Evolutionary conservation across 2,113 vertebrate genomes (phyloP).

Genomic region (Oreochromis aureus): DNA sequence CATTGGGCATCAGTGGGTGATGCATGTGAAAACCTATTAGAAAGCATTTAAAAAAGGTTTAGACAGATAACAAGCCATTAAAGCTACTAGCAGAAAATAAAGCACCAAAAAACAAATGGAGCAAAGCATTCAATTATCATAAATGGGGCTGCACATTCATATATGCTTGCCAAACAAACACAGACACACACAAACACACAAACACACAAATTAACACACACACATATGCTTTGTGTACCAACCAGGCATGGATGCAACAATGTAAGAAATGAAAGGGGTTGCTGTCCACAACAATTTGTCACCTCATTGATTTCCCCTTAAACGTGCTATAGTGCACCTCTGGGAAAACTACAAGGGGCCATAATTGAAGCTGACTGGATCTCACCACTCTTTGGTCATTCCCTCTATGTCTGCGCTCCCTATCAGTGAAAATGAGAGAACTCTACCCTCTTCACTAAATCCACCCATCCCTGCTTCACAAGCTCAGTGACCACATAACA

Average conservation of each 20-base stretch:
- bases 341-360: slow-evolving; percentile 56
- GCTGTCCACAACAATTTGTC: slow-evolving; percentile 70
- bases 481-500: slow-evolving; percentile 36
- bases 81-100: slow-evolving; percentile 48
- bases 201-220: neutral
- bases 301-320: slow-evolving; percentile 68
- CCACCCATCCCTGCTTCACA: slow-evolving; percentile 1
- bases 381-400: slow-evolving; percentile 46
- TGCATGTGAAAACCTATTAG: slow-evolving; percentile 42
- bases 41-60: slow-evolving; percentile 50
- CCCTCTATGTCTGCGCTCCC: slow-evolving; percentile 49
- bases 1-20: slow-evolving; percentile 5
- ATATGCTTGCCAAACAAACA: slow-evolving; percentile 10
- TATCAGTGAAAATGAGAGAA: slow-evolving; percentile 59
- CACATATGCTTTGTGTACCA: slow-evolving; percentile 9
- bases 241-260: slow-evolving; percentile 36
- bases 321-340: slow-evolving; percentile 57
- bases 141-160: slow-evolving; percentile 30
- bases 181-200: neutral
- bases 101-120: slow-evolving; percentile 50
- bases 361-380: slow-evolving; percentile 69
- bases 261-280: slow-evolving; percentile 56
- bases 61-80: slow-evolving; percentile 57
- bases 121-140: slow-evolving; percentile 58
- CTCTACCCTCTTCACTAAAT: slow-evolving; percentile 43